phyloP scores from a whole-genome alignment of 2,797 vertebrate genomes.

The Myripristis jacobus region DNA sequence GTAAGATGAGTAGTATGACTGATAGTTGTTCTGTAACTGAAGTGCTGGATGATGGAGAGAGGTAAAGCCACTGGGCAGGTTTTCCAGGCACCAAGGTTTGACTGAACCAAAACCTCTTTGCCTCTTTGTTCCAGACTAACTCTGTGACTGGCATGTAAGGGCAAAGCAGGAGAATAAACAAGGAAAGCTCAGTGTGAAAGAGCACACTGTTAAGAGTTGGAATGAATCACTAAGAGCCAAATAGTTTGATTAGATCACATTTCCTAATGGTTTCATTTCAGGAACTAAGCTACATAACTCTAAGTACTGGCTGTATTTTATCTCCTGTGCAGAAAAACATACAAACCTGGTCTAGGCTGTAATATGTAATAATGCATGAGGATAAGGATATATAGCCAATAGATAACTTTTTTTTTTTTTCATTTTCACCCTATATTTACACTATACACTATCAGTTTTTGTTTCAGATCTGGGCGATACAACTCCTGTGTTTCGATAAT shows the following conservation, averaged over 20 bases:
- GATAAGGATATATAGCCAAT: neutral
- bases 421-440: slow-evolving; percentile 31
- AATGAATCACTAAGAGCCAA: slow-evolving; percentile 3
- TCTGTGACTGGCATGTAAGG: neutral
- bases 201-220: neutral
- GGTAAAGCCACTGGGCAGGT: slow-evolving; percentile 15
- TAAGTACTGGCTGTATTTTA: neutral
- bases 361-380: neutral
- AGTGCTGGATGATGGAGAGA: slow-evolving; percentile 18
- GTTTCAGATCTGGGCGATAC: slow-evolving; percentile 12
- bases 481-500: slow-evolving; percentile 5
- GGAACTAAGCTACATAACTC: neutral
- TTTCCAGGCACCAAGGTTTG: neutral
- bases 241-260: neutral
- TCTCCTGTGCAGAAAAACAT: neutral
- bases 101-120: neutral
- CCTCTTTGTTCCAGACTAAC: slow-evolving; percentile 10
- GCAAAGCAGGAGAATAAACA: slow-evolving; percentile 1
- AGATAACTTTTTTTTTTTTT: slow-evolving; percentile 1
- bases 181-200: slow-evolving; percentile 7
- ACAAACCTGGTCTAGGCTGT: neutral
- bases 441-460: slow-evolving; percentile 24
- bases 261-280: slow-evolving; percentile 6
- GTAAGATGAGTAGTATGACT: slow-evolving; percentile 76
- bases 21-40: slow-evolving; percentile 50